These are phyloP conservation scores for Terebella lapidaria DNA, from an alignment of 2,888 invertebrate species.

Conservation along the genomic window DNA sequence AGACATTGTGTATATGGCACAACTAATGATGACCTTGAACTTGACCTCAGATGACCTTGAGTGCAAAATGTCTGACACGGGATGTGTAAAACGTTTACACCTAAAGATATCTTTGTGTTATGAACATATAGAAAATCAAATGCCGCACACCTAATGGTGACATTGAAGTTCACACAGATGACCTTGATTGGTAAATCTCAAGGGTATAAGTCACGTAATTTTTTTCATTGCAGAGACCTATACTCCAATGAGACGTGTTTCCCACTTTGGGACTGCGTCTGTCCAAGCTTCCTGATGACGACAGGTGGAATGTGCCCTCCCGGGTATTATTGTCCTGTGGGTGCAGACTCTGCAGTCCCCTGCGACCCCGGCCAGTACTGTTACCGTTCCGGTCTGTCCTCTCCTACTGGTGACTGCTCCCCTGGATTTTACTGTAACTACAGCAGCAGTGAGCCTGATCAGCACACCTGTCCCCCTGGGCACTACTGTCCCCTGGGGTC, in stretches of 20 bases:
- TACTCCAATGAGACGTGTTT: constrained; percentile 40
- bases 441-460: constrained; percentile 36
- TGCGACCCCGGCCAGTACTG: constrained; percentile 44
- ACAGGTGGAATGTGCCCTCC: constrained; percentile 41
- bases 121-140: no score
- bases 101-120: no score
- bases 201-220: no score
- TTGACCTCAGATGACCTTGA: no score
- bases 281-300: constrained; percentile 38
- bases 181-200: no score
- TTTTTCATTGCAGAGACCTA: constrained; percentile 29
- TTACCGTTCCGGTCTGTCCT: constrained; percentile 35
- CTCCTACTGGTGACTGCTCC: constrained; percentile 45
- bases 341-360: constrained; percentile 35
- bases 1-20: no score
- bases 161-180: no score
- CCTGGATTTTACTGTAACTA: constrained; percentile 46
- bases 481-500: constrained; percentile 44
- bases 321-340: constrained; percentile 43
- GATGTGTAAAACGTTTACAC: no score
- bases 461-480: constrained; percentile 42
- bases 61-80: no score
- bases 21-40: no score
- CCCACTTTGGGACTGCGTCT: constrained; percentile 47
- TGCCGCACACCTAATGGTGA: no score